Percentiles rank a stretch among this genome's conserved stretches.
Conservation (phyloP, 1,140 invertebrate species). For the Cydia splendana region DNA sequence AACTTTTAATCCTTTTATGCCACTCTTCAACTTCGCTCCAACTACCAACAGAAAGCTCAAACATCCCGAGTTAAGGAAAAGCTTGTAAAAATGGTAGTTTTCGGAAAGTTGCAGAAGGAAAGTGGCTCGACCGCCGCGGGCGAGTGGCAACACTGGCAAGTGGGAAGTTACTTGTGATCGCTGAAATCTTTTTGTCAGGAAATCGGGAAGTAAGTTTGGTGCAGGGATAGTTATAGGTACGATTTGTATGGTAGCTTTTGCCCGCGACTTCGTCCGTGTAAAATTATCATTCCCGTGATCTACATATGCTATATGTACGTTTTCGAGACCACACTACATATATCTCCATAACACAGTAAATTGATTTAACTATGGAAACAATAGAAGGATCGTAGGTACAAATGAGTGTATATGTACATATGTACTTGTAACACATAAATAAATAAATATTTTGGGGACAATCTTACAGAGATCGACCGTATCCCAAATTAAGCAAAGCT, state of each 20-base stretch:
- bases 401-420: too few species aligned
- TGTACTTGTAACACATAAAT: too few species aligned
- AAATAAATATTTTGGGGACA: too few species aligned
- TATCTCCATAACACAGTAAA: too few species aligned
- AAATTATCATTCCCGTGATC: too few species aligned
- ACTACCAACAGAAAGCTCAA: background rate
- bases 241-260: background rate
- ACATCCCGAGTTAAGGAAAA: background rate
- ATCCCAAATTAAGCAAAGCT: too few species aligned
- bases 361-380: too few species aligned
- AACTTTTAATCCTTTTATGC: background rate
- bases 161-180: conserved; percentile 17
- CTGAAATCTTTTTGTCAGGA: conserved; percentile 23
- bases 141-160: background rate
- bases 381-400: too few species aligned
- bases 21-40: background rate
- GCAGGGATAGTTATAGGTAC: background rate
- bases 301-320: too few species aligned
- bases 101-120: conserved; percentile 7
- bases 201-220: background rate
- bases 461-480: too few species aligned
- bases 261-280: background rate
- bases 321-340: too few species aligned
- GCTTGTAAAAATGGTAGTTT: conserved; percentile 11
- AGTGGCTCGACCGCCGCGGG: background rate